Base-by-base conservation (phyloP, 1,140 invertebrate species). In the Eupeodes corollae region DNA sequence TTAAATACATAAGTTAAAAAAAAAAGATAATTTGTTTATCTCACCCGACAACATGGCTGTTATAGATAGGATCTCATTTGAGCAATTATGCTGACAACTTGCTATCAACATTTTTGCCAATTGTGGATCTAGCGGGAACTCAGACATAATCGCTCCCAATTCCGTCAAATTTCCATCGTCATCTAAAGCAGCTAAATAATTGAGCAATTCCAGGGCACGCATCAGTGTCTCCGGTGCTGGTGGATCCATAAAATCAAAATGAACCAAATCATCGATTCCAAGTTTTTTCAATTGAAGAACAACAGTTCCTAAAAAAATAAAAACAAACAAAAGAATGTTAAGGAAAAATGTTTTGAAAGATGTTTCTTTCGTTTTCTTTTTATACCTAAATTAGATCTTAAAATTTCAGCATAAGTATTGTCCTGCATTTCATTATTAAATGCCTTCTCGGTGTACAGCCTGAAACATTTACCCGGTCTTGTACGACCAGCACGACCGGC, bases 221-320 rank as follows among this genome's bases (percentile, higher is more conserved):
- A 99, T 99, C n/a, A 99, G 73, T 0, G 97, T 99, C 78, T 99
- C 96, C 0, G 97, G 97, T n/a, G 97, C 97, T 18, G 96, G 96
- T 14, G 96, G 96, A 75, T 99, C 96, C 96, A 99, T 99, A 70
- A 99, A 99, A 73, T 99, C 96, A 73, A 99, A 99, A 70, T 99
- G 96, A 32, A 99, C 96, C 56, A 99, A 73, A 75, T 99, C 97
- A 67, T 99, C 94, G 57, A 99, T 99, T 53, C 97, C 97, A 33
- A 99, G 77, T 74, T 99, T 99, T 69, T 99, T 99, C 55, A 99
- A 73, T 73, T 99, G 96, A 46, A 99, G 71, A 39, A 99, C 96
- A 51, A 99, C 95, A 49, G 93, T 89, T 3, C 65, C 65, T 68
- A 18, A 11, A 54, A 48, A 21, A 3, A 8, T 6, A 18, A 41